Percentiles rank a stretch among this genome's conserved stretches.
phyloP scores from a whole-genome alignment of 1,140 invertebrate species.

The Papilio glaucus region DNA sequence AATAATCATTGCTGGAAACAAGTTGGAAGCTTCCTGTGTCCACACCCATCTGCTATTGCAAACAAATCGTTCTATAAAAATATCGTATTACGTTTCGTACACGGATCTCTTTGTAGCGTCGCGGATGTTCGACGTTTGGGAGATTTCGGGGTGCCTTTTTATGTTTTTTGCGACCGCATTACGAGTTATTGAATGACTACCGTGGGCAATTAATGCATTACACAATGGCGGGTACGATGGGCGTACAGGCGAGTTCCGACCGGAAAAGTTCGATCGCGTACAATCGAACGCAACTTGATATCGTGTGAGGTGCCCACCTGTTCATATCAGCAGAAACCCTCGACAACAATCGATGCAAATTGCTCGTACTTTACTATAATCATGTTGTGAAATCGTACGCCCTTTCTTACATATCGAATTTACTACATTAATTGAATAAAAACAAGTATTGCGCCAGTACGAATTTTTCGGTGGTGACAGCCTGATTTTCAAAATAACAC shows the following conservation, averaged over 20 bases:
- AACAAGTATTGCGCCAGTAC: constrained; percentile 5
- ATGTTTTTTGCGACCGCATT: constrained; percentile 59
- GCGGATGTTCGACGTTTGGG: constrained; percentile 69
- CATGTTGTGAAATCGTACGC: constrained; percentile 15
- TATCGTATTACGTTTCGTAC: constrained; percentile 70
- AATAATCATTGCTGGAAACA: constrained; percentile 64
- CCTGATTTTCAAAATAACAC: not conserved
- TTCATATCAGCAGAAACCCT: constrained; percentile 37
- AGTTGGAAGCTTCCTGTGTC: constrained; percentile 76
- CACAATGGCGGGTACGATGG: constrained; percentile 62
- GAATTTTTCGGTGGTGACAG: not conserved
- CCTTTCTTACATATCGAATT: not conserved
- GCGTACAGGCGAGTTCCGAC: constrained; percentile 76
- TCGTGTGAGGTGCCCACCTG: constrained; percentile 67
- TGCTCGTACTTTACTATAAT: not conserved
- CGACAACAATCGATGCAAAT: not conserved
- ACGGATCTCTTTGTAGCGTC: constrained; percentile 49
- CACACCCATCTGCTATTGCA: constrained; percentile 70
- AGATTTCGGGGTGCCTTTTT: constrained; percentile 69
- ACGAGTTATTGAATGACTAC: constrained; percentile 73
- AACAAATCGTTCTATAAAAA: constrained; percentile 73
- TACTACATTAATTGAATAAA: constrained; percentile 3
- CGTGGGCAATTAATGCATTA: constrained; percentile 76
- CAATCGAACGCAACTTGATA: constrained; percentile 71
- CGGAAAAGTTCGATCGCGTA: constrained; percentile 74